phyloP scores from a whole-genome alignment of 2,797 vertebrate genomes.

The Knipowitschia caucasica region DNA sequence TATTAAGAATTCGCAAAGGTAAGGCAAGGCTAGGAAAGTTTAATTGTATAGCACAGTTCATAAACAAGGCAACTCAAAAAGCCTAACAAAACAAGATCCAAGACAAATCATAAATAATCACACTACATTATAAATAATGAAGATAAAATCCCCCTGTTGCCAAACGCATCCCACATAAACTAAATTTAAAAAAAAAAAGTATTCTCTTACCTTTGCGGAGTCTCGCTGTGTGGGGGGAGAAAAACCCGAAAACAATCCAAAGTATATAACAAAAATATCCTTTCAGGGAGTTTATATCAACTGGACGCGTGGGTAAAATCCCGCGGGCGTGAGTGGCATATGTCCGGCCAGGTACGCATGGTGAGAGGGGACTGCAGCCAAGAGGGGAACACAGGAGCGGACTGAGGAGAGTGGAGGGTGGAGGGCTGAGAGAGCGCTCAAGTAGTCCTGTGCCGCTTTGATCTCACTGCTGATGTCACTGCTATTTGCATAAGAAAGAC shows the following conservation, averaged over 20 bases:
- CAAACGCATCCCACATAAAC: too few species aligned
- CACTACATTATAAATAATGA: too few species aligned
- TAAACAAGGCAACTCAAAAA: too few species aligned
- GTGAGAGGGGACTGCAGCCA: constrained; percentile 23
- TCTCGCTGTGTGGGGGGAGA: constrained; percentile 11
- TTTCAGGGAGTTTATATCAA: constrained; percentile 36
- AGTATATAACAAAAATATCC: constrained; percentile 48
- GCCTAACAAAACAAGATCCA: too few species aligned
- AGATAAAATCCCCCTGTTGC: too few species aligned
- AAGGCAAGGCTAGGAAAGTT: too few species aligned
- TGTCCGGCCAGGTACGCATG: constrained; percentile 72
- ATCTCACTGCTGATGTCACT: constrained; percentile 88
- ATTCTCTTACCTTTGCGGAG: constrained; percentile 56
- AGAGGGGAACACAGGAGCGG: constrained; percentile 33
- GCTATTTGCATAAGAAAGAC: constrained; percentile 87
- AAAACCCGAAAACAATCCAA: constrained; percentile 13
- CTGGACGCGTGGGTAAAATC: constrained; percentile 67
- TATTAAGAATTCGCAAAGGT: too few species aligned
- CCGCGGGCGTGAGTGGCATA: constrained; percentile 46
- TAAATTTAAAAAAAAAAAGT: neutral
- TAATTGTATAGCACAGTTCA: too few species aligned
- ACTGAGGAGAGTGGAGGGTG: constrained; percentile 55
- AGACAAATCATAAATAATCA: too few species aligned
- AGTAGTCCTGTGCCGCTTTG: constrained; percentile 77
- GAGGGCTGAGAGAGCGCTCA: constrained; percentile 73